Evolutionary conservation across 1,140 invertebrate genomes (phyloP), one percentile per base, ranked within the genome.

Genomic region (Copidosoma floridanum): DNA sequence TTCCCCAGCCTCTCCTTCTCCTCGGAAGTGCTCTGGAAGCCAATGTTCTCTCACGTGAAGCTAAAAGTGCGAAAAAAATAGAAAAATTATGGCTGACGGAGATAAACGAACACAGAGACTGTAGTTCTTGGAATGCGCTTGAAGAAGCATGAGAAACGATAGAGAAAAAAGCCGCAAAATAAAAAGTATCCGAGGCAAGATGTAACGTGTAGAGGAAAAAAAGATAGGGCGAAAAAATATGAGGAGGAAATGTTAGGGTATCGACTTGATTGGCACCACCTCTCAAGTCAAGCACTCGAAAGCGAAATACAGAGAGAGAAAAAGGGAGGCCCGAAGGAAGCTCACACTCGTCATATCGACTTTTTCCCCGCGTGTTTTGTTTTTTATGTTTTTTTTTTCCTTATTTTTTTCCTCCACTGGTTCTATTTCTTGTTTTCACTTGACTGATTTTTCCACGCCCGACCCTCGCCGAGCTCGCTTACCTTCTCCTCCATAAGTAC

Each of bases 11-110:
- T 5, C 40, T 7, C 29, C 26, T 43, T 40, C 16, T 44, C 16
- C n/a, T 18, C 47, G 26, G 24, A 6, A 21, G 2, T 27, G 37
- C 14, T 12, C 20, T 48, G 24, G 24, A 8, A 48, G n/a, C 52
- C 24, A 29, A 21, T 57, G 41, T 38, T 47, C 26, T 37, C 50
- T 21, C 4, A n/a, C 47, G n/a, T 41, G 18, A 8, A 26, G 23
- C 38, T 35, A n/a, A 32, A 20, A 56, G 57, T 38, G 27, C 50
- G 57, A 59, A 50, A 59, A 59, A 59, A 59, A 59, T 59, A 59
- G 57, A 53, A 59, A 59, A 20, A 59, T 59, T 59, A 59, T 59
- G 40, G 40, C 4, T 59, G 50, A 53, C 52, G 50, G 50, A 59
- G 50, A 56, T 56, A 46, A 56, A 53, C 27, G 48, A 38, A 59